Conservation (phyloP, 2,113 vertebrate genomes). For the Myiozetetes cayanensis region DNA sequence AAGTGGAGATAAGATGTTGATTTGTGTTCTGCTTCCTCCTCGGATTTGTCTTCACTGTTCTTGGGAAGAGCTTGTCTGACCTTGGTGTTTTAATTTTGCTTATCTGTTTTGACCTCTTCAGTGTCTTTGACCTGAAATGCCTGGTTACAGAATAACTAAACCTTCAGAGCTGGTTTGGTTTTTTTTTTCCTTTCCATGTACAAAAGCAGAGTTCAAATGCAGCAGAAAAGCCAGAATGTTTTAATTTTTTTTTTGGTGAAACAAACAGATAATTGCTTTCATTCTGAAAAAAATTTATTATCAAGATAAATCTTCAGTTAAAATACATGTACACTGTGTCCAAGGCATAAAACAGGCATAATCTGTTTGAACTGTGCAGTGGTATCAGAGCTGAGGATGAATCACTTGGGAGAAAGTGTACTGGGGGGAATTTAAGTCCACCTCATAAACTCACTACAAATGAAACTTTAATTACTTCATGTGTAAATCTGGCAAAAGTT, state of each 20-base stretch:
- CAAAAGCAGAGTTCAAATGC: conserved; percentile 58
- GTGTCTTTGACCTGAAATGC: conserved; percentile 71
- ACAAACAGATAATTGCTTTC: background rate
- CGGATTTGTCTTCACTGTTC: background rate
- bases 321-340: background rate
- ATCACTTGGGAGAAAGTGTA: background rate
- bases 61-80: conserved; percentile 11
- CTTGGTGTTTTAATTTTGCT: conserved; percentile 40
- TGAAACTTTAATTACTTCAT: background rate
- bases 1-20: background rate
- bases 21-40: conserved; percentile 20
- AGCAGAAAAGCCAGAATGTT: conserved; percentile 4
- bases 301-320: background rate
- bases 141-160: conserved; percentile 78
- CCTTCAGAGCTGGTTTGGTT: background rate
- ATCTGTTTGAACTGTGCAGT: background rate
- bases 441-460: background rate
- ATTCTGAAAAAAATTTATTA: background rate
- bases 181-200: background rate
- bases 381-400: background rate
- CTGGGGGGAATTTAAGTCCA: background rate
- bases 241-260: background rate
- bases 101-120: conserved; percentile 55
- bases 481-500: background rate
- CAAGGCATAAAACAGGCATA: background rate